Evolutionary conservation across 2,888 invertebrate species (phyloP), one percentile per base, ranked within the genome.

Genomic region (Ischnus inquisitorius): DNA sequence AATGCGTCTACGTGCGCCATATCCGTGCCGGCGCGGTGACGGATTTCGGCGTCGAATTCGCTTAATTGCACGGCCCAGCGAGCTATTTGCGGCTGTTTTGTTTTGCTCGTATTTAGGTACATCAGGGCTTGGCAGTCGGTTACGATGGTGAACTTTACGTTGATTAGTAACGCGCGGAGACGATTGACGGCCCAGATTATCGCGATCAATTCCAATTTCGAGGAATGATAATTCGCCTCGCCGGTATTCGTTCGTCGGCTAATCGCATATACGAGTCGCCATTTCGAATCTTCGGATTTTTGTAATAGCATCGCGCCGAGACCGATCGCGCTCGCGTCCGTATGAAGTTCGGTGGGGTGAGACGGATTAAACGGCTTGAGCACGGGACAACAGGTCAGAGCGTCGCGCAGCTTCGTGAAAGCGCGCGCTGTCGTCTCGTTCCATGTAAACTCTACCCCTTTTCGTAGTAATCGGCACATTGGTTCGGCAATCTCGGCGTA

Each of bases 1-100:
- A 89, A 46, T 4, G 84, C 77, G 68, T 89, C 88, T 4, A 88
- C 88, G 79, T 89, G 90, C 8, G 43, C 57, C 86, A 90, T 88
- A 19, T 78, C 28, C 4, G 84, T 72, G n/a, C 88, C 89, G 14
- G 62, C 60, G n/a, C 85, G 65, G 60, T 88, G 84, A 39, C 79
- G 51, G 0, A 90, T 88, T 60, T 85, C 86, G 48, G 76, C 79
- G 46, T 86, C 81, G 79, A 83, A 90, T 46, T 90, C 89, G 6
- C 79, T 54, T 10, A 88, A 60, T 2, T 76, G 62, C 28, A 28
- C 60, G 22, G 62, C 85, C 88, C 89, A 89, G 39, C 88, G 57
- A 6, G 86, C 86, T 34, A 88, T 84, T 34, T 75, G 79, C n/a
- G 79, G 64, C n/a, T 75, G 62, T 19, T 46, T 77, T 0, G 78